Evolutionary conservation across 2,797 vertebrate genomes (phyloP).

Genomic region (Crocodylus rhombifer): DNA sequence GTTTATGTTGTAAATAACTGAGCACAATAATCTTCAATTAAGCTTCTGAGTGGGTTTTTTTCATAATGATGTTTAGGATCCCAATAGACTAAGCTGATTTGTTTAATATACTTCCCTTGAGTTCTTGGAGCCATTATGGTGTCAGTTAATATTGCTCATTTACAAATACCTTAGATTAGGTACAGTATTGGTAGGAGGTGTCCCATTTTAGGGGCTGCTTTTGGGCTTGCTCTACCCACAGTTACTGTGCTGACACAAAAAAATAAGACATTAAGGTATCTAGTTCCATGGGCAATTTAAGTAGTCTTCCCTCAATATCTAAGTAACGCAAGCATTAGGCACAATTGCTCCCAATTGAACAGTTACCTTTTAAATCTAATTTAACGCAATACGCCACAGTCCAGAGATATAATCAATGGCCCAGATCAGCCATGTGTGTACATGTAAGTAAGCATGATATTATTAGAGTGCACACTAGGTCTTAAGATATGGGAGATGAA

Average conservation of each 20-base stretch:
- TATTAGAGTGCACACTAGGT: neutral
- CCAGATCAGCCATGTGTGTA: neutral
- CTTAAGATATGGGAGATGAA: neutral
- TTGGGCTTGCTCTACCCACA: neutral
- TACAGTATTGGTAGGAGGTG: neutral
- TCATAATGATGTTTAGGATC: neutral
- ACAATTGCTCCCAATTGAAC: rapidly evolving
- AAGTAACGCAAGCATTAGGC: neutral
- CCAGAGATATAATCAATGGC: neutral
- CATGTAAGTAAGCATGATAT: rapidly evolving
- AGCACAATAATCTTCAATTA: neutral
- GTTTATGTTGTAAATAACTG: too few species aligned
- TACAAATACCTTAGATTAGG: neutral
- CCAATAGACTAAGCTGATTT: neutral
- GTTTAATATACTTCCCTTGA: neutral
- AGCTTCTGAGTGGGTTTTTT: neutral
- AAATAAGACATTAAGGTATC: neutral
- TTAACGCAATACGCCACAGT: neutral
- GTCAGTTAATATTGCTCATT: neutral
- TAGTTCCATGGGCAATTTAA: neutral
- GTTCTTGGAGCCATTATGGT: neutral
- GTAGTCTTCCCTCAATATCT: neutral
- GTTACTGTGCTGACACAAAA: neutral
- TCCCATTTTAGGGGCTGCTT: neutral
- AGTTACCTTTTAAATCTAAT: neutral